Evolutionary conservation across 2,888 invertebrate genomes (phyloP).

Genomic region (Drosophila meridiana): DNA sequence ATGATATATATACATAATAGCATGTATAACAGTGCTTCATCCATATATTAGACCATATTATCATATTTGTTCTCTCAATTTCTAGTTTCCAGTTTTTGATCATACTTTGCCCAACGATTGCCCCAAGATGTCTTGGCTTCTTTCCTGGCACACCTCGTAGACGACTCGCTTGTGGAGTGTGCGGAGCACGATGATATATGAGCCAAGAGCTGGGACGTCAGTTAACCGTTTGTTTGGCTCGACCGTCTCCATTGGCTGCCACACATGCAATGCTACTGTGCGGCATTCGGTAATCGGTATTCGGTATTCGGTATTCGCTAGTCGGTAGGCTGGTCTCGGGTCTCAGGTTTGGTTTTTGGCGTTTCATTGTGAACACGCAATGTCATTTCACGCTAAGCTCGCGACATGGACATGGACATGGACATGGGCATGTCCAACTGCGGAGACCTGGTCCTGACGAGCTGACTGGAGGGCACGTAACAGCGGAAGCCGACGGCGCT

Average conservation of each 20-base stretch:
- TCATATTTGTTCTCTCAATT: neutral
- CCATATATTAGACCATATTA: neutral
- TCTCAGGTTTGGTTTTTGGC: constrained; percentile 42
- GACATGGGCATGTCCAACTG: constrained; percentile 42
- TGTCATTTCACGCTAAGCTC: constrained; percentile 73
- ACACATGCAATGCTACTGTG: constrained; percentile 72
- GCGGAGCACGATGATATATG: constrained; percentile 53
- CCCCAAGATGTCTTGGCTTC: neutral
- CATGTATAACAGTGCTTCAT: too few species aligned
- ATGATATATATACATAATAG: neutral
- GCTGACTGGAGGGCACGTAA: constrained; percentile 63
- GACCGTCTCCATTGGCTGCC: constrained; percentile 31
- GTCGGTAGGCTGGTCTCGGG: constrained; percentile 25
- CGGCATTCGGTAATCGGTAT: constrained; percentile 8
- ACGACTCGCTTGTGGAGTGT: constrained; percentile 3
- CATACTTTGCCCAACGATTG: neutral
- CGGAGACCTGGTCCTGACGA: constrained; percentile 12
- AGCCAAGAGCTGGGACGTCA: constrained; percentile 35
- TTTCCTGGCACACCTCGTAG: constrained; percentile 29
- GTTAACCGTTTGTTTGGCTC: constrained; percentile 32
- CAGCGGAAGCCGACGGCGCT: constrained; percentile 64
- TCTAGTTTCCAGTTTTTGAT: neutral
- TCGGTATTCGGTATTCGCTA: constrained; percentile 17
- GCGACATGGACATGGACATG: constrained; percentile 46
- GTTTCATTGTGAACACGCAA: constrained; percentile 65